A percentile compares a stretch with the other conserved stretches of the same genome.
These are phyloP conservation scores for Pediacus dermestoides DNA, from an alignment of 2,888 invertebrate species.

Conservation along the genomic window DNA sequence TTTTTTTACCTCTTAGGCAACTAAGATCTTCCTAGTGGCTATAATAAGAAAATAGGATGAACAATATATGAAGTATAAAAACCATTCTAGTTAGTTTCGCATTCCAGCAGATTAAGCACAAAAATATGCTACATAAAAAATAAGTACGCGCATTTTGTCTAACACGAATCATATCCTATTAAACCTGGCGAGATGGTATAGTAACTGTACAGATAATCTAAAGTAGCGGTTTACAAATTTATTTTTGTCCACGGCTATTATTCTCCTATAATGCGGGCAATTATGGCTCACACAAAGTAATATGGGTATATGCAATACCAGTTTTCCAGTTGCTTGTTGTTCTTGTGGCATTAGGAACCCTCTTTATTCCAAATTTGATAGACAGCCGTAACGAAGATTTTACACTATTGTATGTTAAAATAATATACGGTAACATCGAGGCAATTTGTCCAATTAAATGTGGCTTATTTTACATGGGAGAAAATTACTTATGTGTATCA, in stretches of 20 bases:
- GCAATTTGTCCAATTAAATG: no score
- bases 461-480: no score
- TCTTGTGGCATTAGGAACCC: neutral
- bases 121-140: neutral
- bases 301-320: neutral
- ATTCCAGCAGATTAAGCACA: constrained; percentile 5
- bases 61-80: no score
- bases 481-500: no score
- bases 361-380: neutral
- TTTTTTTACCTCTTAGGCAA: no score
- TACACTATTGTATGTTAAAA: no score
- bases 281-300: constrained; percentile 12
- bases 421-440: no score
- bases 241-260: constrained; percentile 12
- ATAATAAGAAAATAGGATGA: no score
- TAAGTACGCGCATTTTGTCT: constrained; percentile 4
- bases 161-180: constrained; percentile 9
- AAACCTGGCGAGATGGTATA: constrained; percentile 1
- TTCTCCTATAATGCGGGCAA: constrained; percentile 8
- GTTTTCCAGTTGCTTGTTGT: neutral
- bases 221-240: constrained; percentile 22
- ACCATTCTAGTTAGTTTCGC: constrained; percentile 8
- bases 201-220: constrained; percentile 21
- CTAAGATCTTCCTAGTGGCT: no score
- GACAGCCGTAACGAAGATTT: constrained; percentile 3